These are phyloP conservation scores for Echinometra lucunter DNA, from an alignment of 53 echinoderm and acorn worm genomes.

Conservation along the genomic window DNA sequence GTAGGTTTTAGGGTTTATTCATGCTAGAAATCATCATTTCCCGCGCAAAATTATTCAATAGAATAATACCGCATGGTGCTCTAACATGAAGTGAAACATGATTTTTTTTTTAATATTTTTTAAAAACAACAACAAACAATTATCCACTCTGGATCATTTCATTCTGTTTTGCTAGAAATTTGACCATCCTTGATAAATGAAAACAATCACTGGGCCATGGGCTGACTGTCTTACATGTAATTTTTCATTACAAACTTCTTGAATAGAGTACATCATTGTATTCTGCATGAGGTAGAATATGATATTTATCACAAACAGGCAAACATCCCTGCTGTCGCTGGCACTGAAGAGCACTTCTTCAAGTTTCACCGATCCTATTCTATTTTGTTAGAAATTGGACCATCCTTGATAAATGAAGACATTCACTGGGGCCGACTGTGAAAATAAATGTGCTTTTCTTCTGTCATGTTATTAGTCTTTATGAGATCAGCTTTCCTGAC, in stretches of 20 bases:
- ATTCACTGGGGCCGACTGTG: neutral
- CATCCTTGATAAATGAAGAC: conserved; percentile 21
- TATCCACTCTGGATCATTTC: no score
- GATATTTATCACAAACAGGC: neutral
- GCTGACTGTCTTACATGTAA: neutral
- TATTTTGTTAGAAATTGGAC: conserved; percentile 27
- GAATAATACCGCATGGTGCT: no score
- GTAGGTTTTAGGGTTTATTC: no score
- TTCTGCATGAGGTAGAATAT: neutral
- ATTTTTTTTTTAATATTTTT: neutral
- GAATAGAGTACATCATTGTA: neutral
- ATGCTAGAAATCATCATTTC: no score
- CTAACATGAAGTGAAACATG: no score
- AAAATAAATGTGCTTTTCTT: conserved; percentile 39
- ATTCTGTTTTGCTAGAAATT: conserved; percentile 39
- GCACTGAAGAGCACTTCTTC: neutral
- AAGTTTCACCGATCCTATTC: conserved; percentile 20
- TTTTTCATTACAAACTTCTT: neutral
- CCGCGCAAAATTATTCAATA: no score
- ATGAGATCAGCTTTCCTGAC: conserved; percentile 17
- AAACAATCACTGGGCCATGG: neutral
- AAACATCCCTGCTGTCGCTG: neutral
- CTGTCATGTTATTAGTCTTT: conserved; percentile 27
- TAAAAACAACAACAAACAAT: no score
- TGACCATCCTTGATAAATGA: neutral